These are phyloP conservation scores for Aporrectodea caliginosa DNA, from an alignment of 1,140 invertebrate genomes.

Conservation along the genomic window DNA sequence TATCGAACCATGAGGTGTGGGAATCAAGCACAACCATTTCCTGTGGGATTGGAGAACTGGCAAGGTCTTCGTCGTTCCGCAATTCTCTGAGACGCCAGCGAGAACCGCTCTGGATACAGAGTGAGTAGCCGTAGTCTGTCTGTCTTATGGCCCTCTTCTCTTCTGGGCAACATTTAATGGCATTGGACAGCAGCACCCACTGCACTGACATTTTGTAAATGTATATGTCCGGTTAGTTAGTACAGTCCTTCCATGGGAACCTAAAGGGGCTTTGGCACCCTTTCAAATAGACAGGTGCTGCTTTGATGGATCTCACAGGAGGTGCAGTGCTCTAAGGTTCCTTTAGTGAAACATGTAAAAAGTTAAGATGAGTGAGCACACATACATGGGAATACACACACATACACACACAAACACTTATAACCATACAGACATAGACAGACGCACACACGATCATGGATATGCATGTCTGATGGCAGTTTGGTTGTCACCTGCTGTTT, in stretches of 20 bases:
- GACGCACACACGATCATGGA: no score
- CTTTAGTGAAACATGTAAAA: constrained; percentile 5
- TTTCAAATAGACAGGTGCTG: no score
- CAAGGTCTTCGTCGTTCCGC: constrained; percentile 27
- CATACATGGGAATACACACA: constrained; percentile 3
- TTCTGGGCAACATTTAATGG: no score
- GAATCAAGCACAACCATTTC: constrained; percentile 9
- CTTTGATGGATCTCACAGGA: no score
- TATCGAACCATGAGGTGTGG: constrained; percentile 7
- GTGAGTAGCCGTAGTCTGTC: constrained; percentile 16
- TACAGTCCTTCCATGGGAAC: no score
- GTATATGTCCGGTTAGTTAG: no score
- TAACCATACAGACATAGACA: constrained; percentile 16
- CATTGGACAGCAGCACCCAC: no score
- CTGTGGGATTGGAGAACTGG: constrained; percentile 27
- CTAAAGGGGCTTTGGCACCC: no score
- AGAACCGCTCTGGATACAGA: constrained; percentile 33
- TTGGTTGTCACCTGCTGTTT: no score
- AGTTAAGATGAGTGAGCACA: background rate
- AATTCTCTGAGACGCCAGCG: constrained; percentile 25
- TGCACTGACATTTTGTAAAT: no score
- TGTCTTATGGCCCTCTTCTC: background rate
- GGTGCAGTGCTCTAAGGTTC: no score
- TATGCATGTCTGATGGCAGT: background rate
- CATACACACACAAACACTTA: constrained; percentile 23